Evolutionary conservation across 2,888 invertebrate genomes (phyloP).

Genomic region (Athalia circularis): DNA sequence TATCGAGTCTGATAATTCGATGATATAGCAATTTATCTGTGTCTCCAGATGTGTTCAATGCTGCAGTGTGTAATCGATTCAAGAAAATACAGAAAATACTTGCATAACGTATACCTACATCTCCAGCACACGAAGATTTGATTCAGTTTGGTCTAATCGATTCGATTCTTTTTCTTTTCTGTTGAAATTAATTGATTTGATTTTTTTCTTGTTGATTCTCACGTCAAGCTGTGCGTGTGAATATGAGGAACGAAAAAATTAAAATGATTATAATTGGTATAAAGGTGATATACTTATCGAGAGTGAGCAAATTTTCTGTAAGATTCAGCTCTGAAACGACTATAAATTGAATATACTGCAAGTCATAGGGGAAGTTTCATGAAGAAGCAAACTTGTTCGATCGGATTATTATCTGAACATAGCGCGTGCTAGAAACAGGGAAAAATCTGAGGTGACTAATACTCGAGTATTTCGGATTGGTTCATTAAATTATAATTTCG

Average conservation of each 20-base stretch:
- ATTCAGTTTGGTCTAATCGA: no score
- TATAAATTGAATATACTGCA: conserved; percentile 7
- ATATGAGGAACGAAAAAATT: no score
- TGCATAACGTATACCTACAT: no score
- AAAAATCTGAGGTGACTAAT: not conserved
- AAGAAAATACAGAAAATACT: no score
- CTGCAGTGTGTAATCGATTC: not conserved
- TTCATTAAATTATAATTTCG: conserved; percentile 22
- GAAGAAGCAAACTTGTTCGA: conserved; percentile 3
- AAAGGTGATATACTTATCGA: no score
- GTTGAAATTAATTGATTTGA: no score
- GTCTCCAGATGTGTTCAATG: not conserved
- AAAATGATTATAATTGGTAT: no score
- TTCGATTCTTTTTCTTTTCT: no score
- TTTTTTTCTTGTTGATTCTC: no score
- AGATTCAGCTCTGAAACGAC: not conserved
- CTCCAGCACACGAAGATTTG: no score
- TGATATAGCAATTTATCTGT: conserved; percentile 1
- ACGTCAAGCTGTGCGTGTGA: no score
- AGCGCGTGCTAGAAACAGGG: not conserved
- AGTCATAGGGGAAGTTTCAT: not conserved
- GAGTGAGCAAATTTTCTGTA: not conserved
- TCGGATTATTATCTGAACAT: not conserved
- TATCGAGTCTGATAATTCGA: not conserved
- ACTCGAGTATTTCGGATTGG: not conserved